Percentiles rank a stretch among this genome's conserved stretches.
Evolutionary conservation across 2,888 invertebrate species (phyloP).

Genomic region (Prosapia bicincta): DNA sequence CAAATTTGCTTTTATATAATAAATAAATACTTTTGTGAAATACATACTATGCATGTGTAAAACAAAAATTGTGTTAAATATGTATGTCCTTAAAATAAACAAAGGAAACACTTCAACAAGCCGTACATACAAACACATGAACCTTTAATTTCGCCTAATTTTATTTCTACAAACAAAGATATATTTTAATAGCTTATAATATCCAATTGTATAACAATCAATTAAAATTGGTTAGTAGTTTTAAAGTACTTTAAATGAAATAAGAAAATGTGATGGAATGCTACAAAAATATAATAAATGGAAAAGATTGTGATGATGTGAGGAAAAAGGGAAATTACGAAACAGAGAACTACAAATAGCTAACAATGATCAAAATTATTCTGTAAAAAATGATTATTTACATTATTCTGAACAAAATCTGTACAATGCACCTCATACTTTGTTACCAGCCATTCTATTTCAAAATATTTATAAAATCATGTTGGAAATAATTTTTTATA

Average conservation of each 20-base stretch:
- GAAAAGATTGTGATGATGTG: neutral
- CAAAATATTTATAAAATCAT: neutral
- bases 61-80: no score
- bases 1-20: no score
- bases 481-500: no score
- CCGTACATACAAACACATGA: no score
- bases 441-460: no score
- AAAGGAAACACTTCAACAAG: no score
- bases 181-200: neutral
- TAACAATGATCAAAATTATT: neutral
- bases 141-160: no score
- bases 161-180: neutral
- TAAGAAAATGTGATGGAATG: constrained; percentile 2
- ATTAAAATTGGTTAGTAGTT: neutral
- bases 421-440: neutral
- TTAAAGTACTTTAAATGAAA: neutral
- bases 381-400: neutral
- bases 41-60: neutral
- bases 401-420: neutral
- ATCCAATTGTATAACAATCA: neutral
- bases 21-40: neutral
- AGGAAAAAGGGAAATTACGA: neutral
- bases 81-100: no score
- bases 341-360: neutral
- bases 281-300: neutral